A percentile compares a stretch with the other conserved stretches of the same genome.
These are phyloP conservation scores for Todus mexicanus DNA, from an alignment of 2,797 vertebrate genomes.

Conservation along the genomic window DNA sequence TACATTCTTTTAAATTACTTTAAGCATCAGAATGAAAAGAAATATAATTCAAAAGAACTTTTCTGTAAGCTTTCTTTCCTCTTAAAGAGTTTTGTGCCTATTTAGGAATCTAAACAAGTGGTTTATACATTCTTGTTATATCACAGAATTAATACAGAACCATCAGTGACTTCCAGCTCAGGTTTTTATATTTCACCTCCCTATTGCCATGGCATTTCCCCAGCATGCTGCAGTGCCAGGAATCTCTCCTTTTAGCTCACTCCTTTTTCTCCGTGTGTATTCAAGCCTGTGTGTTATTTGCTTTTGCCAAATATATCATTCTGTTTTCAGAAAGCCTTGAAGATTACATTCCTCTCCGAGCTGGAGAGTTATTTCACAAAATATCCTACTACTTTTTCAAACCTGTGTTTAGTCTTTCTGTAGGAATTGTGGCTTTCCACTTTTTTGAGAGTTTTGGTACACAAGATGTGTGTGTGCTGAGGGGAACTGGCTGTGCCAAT, in stretches of 20 bases:
- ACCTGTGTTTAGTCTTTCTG: not conserved
- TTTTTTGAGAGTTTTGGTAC: not conserved
- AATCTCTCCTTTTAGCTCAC: not conserved
- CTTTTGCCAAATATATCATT: conserved; percentile 34
- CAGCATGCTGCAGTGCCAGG: not conserved
- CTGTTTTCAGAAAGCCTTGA: conserved; percentile 25
- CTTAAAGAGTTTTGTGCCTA: not conserved
- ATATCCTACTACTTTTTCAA: not conserved
- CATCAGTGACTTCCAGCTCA: not conserved
- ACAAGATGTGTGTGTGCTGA: not conserved
- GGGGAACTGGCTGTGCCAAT: not conserved
- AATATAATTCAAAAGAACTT: not conserved
- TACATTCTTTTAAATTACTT: not conserved
- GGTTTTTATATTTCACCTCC: not conserved
- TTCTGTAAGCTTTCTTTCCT: not conserved
- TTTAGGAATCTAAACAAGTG: not conserved
- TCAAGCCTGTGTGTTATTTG: not conserved
- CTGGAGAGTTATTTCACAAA: not conserved
- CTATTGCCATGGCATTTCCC: conserved; percentile 24
- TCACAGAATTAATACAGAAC: not conserved
- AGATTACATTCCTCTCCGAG: conserved; percentile 1
- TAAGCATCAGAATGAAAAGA: not conserved
- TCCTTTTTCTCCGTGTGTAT: conserved; percentile 27
- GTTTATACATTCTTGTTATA: not conserved
- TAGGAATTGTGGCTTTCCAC: not conserved